Conservation (phyloP, 2,888 invertebrate genomes). For the Caenorhabditis sp. region DNA sequence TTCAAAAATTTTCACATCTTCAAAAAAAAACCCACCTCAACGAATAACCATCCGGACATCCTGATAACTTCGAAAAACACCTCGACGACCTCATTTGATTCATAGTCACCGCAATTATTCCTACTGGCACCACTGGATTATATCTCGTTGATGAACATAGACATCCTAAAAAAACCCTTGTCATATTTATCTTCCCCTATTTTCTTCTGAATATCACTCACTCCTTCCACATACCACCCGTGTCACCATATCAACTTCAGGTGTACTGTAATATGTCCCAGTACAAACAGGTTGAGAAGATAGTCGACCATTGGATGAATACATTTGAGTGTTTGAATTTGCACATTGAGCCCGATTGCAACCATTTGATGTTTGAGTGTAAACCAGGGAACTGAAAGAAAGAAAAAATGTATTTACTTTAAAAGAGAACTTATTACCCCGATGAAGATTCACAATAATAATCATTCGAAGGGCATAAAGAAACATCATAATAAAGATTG, state of each 20-base stretch:
- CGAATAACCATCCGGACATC: slow-evolving; percentile 16
- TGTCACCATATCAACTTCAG: not conserved
- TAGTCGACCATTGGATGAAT: not conserved
- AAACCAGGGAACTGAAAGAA: slow-evolving; percentile 6
- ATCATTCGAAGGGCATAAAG: slow-evolving; percentile 3
- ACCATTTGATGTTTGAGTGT: slow-evolving; percentile 9
- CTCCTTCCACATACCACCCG: slow-evolving; percentile 13
- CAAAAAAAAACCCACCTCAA: too few relatives aligned
- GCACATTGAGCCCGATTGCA: slow-evolving; percentile 13
- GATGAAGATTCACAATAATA: slow-evolving; percentile 4
- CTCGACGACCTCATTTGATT: not conserved
- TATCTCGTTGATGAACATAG: slow-evolving; percentile 9
- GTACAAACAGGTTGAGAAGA: slow-evolving; percentile 11
- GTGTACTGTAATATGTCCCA: slow-evolving; percentile 10
- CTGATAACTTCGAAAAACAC: not conserved
- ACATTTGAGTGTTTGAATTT: slow-evolving; percentile 6
- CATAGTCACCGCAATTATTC: slow-evolving; percentile 3
- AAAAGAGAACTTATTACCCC: not conserved
- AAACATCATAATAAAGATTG: not conserved
- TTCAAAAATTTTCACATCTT: not conserved
- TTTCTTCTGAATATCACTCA: not conserved
- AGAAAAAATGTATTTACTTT: not conserved
- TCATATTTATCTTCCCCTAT: not conserved
- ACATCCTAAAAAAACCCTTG: slow-evolving; percentile 4
- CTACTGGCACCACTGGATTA: slow-evolving; percentile 10